These are phyloP conservation scores for Microctenopoma stevenorrisi DNA, from an alignment of 2,797 vertebrate species.

Conservation along the genomic window DNA sequence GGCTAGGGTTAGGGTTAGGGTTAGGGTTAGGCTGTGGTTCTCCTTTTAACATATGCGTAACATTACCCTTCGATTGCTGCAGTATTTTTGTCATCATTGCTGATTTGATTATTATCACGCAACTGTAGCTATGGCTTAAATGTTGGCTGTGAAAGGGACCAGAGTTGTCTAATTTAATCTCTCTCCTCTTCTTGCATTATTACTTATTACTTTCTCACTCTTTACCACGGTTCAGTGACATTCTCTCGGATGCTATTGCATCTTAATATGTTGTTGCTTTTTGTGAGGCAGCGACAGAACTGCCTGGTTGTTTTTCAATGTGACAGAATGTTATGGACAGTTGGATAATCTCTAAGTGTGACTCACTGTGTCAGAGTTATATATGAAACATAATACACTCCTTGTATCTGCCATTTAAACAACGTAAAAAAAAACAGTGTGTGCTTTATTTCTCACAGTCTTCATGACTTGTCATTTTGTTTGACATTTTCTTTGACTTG, in stretches of 20 bases:
- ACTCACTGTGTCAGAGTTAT: constrained; percentile 5
- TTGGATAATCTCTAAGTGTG: not conserved
- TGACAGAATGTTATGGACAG: not conserved
- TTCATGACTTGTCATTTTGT: constrained; percentile 24
- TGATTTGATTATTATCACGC: constrained; percentile 41
- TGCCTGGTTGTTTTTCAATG: constrained; percentile 9
- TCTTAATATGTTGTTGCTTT: not conserved
- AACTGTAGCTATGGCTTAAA: constrained; percentile 27
- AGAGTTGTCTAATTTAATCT: constrained; percentile 37
- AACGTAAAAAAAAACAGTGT: not conserved
- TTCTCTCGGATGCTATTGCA: not conserved
- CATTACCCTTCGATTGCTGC: constrained; percentile 30
- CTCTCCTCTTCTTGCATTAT: constrained; percentile 10
- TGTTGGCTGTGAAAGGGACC: constrained; percentile 25
- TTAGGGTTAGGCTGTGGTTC: not conserved
- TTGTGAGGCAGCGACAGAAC: not conserved
- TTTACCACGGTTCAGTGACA: not conserved
- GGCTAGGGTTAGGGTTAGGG: not conserved
- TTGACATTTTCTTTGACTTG: constrained; percentile 34
- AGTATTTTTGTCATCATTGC: constrained; percentile 25
- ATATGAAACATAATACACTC: constrained; percentile 16
- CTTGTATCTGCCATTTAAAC: constrained; percentile 11
- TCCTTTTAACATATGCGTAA: constrained; percentile 34
- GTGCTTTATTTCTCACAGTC: constrained; percentile 18
- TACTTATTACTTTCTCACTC: constrained; percentile 5